Evolutionary conservation across 2,797 vertebrate genomes (phyloP).

Genomic region (Poeciliopsis infans): DNA sequence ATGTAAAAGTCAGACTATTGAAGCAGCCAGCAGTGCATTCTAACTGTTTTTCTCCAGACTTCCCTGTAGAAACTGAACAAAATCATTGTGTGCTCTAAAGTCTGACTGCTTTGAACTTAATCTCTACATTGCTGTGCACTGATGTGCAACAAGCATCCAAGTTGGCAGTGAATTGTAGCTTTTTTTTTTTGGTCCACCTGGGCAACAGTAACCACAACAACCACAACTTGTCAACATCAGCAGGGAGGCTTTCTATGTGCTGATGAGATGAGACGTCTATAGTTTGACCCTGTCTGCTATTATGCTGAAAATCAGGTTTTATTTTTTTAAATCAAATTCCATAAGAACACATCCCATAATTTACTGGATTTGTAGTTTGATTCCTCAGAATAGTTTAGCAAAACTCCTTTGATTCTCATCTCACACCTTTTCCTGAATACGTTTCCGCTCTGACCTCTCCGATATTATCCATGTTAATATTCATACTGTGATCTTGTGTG

Average conservation of each 20-base stretch:
- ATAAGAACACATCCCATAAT: conserved; percentile 8
- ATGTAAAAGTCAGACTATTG: not conserved
- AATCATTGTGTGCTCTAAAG: not conserved
- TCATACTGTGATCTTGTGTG: conserved; percentile 5
- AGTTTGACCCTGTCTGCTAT: conserved; percentile 25
- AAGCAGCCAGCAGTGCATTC: not conserved
- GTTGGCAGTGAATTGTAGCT: conserved; percentile 26
- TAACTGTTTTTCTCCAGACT: not conserved
- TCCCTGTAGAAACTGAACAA: not conserved
- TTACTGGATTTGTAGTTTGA: not conserved
- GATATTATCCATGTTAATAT: not conserved
- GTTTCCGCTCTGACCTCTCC: not conserved
- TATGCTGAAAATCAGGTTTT: conserved; percentile 3
- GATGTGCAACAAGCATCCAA: conserved; percentile 11
- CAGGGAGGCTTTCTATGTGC: conserved; percentile 25
- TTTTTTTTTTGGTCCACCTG: conserved; percentile 45
- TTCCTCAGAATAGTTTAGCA: not conserved
- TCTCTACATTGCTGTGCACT: conserved; percentile 1
- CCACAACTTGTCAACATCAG: conserved; percentile 33
- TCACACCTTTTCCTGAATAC: not conserved
- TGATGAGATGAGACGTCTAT: conserved; percentile 22
- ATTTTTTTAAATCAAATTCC: not conserved
- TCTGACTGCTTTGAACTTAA: not conserved
- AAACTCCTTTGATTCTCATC: not conserved
- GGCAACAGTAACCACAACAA: conserved; percentile 75